Base-by-base conservation (phyloP, 2,113 vertebrate species). In the Terrapene triunguis region DNA sequence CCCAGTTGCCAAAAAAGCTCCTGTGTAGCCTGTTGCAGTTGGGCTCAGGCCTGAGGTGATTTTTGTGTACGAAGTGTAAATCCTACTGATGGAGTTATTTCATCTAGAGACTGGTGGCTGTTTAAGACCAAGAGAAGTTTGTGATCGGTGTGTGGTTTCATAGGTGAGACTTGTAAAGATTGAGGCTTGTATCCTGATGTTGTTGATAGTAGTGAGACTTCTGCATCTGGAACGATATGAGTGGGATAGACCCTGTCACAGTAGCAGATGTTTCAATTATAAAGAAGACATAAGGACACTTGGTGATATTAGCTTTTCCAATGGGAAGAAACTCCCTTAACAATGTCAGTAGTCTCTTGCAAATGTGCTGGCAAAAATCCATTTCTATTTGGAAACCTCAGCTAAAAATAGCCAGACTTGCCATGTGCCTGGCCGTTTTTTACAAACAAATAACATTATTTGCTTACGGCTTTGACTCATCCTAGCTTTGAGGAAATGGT, bases 371-470 rank as follows among this genome's bases (percentile, higher is more conserved):
- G 50, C 79, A 88, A 88, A 85, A 92, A 27, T 1, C 90, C 89
- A 90, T 78, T 92, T 94, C 94, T 78, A 84, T 50, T 93, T 90
- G 65, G 51, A 92, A 88, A 69, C 65, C 32, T 19, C 65, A n/a
- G 35, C 35, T 69, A 38, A 69, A 69, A 69, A 69, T 69, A 21
- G 59, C 29, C 59, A 62, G 65, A 21, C 16, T n/a, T 38, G 65
- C 35, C 65, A 69, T 21, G 16, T 69, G 17, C 35, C 35, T 38
- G 35, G 35, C 35, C 1, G 8, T 69, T 69, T 38, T 38, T 69
- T 38, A n/a, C 35, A 21, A 69, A 38, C 8, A n/a, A 69, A 69
- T 5, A 17, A 69, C 5, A 69, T 38, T 69, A 19, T 69, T 69
- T 69, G 65, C 65, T 38, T 10, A 38, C 10, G 16, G 35, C 35